These are phyloP conservation scores for Nothocercus julius DNA, from an alignment of 2,113 vertebrate species.

Conservation along the genomic window DNA sequence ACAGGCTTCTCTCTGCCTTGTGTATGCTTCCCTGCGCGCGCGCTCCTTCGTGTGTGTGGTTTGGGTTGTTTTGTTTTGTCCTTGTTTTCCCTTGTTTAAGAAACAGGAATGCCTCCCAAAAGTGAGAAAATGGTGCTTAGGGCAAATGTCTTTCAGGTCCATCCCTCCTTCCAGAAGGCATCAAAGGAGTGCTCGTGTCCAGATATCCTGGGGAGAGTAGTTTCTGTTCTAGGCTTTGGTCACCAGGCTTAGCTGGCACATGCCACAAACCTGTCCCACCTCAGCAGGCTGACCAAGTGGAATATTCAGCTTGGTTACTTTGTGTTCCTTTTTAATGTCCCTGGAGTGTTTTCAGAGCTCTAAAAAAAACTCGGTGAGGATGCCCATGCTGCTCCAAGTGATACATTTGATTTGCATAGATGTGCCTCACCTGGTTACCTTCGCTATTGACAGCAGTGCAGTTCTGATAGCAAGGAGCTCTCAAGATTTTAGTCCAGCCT, in stretches of 20 bases:
- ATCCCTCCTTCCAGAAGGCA: neutral
- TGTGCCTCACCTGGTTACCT: neutral
- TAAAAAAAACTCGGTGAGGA: neutral
- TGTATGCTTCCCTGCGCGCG: neutral
- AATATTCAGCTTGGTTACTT: neutral
- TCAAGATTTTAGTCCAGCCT: neutral
- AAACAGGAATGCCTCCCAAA: neutral
- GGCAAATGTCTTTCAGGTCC: neutral
- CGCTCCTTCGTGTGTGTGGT: neutral
- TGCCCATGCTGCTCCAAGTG: neutral
- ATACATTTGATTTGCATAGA: neutral
- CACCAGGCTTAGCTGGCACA: accelerated
- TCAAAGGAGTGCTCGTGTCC: neutral
- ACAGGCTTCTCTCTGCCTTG: neutral
- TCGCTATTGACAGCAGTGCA: neutral
- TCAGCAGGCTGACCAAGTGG: neutral
- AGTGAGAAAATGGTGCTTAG: neutral
- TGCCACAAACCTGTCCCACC: neutral
- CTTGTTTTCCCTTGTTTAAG: neutral
- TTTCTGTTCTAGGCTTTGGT: neutral
- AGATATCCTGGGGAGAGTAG: neutral
- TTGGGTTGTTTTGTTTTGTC: neutral
- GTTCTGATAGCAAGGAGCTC: neutral
- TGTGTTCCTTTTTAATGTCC: neutral
- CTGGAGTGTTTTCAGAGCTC: neutral